Conservation (phyloP, 2,888 invertebrate species). For the Phalera bucephala region DNA sequence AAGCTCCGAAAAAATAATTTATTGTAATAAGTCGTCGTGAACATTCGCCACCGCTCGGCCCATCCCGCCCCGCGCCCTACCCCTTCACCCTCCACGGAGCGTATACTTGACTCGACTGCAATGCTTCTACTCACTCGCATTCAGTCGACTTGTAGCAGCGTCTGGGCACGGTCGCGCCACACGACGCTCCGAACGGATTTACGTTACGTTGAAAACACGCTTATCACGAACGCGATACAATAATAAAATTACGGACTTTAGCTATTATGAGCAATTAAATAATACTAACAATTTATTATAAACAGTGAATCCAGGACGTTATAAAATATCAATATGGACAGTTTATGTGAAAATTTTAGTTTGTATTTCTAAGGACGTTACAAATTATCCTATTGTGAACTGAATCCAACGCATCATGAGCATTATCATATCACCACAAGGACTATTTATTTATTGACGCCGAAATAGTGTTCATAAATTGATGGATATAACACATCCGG, state of each 20-base stretch:
- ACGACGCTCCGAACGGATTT: constrained; percentile 66
- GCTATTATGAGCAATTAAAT: constrained; percentile 17
- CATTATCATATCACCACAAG: constrained; percentile 48
- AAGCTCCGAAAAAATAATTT: constrained; percentile 78
- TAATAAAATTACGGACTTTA: constrained; percentile 45
- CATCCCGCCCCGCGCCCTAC: constrained; percentile 64
- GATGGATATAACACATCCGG: constrained; percentile 79
- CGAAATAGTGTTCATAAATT: constrained; percentile 71
- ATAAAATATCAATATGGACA: constrained; percentile 44
- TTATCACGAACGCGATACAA: constrained; percentile 61
- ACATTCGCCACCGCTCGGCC: constrained; percentile 79
- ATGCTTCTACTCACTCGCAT: constrained; percentile 63
- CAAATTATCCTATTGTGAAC: constrained; percentile 39
- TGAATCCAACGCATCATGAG: constrained; percentile 52
- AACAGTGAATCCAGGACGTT: constrained; percentile 21
- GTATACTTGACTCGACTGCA: constrained; percentile 75
- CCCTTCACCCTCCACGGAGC: constrained; percentile 46
- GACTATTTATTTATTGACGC: constrained; percentile 60
- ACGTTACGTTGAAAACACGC: constrained; percentile 73
- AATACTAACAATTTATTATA: constrained; percentile 13
- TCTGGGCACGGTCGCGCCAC: constrained; percentile 76
- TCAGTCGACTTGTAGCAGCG: constrained; percentile 77
- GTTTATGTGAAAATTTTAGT: constrained; percentile 49
- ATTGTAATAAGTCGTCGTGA: constrained; percentile 81
- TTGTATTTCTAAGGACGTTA: constrained; percentile 36